phyloP scores from a whole-genome alignment of 1,140 invertebrate species.

The Pristionchus pacificus region DNA sequence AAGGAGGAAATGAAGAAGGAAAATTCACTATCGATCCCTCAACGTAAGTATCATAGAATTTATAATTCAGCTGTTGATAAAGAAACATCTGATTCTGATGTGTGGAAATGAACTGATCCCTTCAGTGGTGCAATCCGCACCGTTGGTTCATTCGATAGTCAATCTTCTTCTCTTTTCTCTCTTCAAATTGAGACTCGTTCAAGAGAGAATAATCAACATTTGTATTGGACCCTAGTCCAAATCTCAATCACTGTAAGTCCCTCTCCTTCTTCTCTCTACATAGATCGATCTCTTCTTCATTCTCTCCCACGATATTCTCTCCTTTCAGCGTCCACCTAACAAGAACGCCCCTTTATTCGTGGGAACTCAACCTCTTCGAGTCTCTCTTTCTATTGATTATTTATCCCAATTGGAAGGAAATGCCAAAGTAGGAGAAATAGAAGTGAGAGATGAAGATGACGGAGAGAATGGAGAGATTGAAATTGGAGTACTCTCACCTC shows the following conservation, averaged over 20 bases:
- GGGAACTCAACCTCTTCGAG: slow-evolving; percentile 41
- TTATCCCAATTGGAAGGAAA: slow-evolving; percentile 30
- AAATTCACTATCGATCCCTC: slow-evolving; percentile 47
- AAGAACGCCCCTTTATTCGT: slow-evolving; percentile 51
- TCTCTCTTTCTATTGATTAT: slow-evolving; percentile 11
- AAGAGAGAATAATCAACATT: slow-evolving; percentile 39
- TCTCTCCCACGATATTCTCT: too few relatives aligned
- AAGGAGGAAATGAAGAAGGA: slow-evolving; percentile 50
- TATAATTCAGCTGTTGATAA: too few relatives aligned
- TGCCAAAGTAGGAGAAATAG: slow-evolving; percentile 41
- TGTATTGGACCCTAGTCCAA: slow-evolving; percentile 52
- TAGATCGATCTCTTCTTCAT: too few relatives aligned
- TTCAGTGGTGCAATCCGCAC: slow-evolving; percentile 45
- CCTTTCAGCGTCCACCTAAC: slow-evolving; percentile 37
- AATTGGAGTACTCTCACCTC: slow-evolving; percentile 44
- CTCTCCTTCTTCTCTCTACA: too few relatives aligned
- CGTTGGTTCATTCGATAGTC: slow-evolving; percentile 37
- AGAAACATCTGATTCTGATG: too few relatives aligned
- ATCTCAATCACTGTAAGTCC: slow-evolving; percentile 41
- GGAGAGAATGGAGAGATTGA: slow-evolving; percentile 48
- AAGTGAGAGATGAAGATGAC: slow-evolving; percentile 44
- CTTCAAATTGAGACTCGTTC: slow-evolving; percentile 44
- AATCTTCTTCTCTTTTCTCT: slow-evolving; percentile 44
- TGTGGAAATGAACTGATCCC: neutral
- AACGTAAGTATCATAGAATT: neutral